Conservation (phyloP, 2,888 invertebrate genomes). For the Troglohyphantes excavatus region DNA sequence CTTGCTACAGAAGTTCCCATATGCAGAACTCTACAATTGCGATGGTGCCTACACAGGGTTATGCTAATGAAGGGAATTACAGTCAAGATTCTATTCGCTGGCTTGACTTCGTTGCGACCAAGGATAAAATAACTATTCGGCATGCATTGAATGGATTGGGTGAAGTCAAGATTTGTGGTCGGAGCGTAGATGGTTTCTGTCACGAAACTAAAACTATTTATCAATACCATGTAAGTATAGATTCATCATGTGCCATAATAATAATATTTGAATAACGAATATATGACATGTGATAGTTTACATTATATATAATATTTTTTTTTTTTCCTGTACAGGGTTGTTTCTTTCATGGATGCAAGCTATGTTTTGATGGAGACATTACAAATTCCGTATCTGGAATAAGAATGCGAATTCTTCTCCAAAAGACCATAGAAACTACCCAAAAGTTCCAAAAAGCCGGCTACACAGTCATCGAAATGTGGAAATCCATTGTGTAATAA, state of each 20-base stretch:
- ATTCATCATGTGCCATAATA: not conserved
- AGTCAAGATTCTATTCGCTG: constrained; percentile 13
- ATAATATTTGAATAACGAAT: not conserved
- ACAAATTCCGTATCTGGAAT: constrained; percentile 9
- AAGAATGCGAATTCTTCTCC: constrained; percentile 62
- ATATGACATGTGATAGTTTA: no score
- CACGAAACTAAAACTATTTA: not conserved
- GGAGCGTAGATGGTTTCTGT: constrained; percentile 27
- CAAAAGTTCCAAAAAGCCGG: constrained; percentile 64
- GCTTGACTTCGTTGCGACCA: not conserved
- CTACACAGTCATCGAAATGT: constrained; percentile 76
- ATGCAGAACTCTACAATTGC: not conserved
- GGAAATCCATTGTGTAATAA: no score
- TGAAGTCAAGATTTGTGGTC: not conserved
- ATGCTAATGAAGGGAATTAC: not conserved
- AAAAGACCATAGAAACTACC: constrained; percentile 69
- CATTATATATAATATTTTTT: not conserved
- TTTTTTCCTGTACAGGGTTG: not conserved
- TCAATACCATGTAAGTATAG: constrained; percentile 29
- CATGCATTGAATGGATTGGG: constrained; percentile 24
- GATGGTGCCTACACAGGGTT: constrained; percentile 22
- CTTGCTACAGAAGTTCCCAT: not conserved
- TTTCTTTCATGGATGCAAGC: not conserved
- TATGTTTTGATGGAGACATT: not conserved
- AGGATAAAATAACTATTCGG: not conserved